These are phyloP conservation scores for Drosophila colorata DNA, from an alignment of 2,888 invertebrate species.

Conservation along the genomic window DNA sequence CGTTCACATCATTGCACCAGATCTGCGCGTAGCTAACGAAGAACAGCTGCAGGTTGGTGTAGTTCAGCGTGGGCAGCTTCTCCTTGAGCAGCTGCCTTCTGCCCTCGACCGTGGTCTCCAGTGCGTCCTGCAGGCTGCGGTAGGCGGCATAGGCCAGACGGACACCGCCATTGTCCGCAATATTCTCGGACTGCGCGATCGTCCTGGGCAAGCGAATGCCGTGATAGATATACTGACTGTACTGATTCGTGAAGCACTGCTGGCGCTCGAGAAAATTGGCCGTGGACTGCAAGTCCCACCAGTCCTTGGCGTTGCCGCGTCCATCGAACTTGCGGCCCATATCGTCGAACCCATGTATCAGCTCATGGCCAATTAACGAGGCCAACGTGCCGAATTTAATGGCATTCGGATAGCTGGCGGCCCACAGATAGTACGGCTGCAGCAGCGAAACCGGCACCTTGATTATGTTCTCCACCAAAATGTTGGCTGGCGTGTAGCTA, in stretches of 20 bases:
- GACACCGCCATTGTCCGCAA: constrained; percentile 83
- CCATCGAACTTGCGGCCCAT: constrained; percentile 77
- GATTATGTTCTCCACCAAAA: constrained; percentile 76
- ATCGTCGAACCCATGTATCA: constrained; percentile 83
- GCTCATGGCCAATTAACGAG: constrained; percentile 77
- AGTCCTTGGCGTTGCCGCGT: constrained; percentile 68
- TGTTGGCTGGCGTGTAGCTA: constrained; percentile 76
- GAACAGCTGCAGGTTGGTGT: constrained; percentile 79
- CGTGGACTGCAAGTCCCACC: constrained; percentile 80
- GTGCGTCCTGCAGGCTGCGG: constrained; percentile 66
- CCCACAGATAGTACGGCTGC: constrained; percentile 79
- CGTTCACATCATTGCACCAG: constrained; percentile 79
- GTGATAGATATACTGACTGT: constrained; percentile 68
- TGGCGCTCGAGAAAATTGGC: constrained; percentile 62
- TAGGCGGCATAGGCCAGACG: constrained; percentile 82
- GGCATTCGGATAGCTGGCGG: constrained; percentile 74
- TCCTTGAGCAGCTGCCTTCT: constrained; percentile 54
- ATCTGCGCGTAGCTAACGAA: constrained; percentile 82
- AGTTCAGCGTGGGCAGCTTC: constrained; percentile 71
- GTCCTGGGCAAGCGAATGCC: constrained; percentile 64
- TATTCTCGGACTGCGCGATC: constrained; percentile 78
- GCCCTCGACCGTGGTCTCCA: constrained; percentile 22
- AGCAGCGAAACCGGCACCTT: constrained; percentile 79
- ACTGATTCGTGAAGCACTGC: constrained; percentile 79
- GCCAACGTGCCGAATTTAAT: constrained; percentile 79